Evolutionary conservation across 2,888 invertebrate genomes (phyloP).

Genomic region (Drosophila flavopinicola): DNA sequence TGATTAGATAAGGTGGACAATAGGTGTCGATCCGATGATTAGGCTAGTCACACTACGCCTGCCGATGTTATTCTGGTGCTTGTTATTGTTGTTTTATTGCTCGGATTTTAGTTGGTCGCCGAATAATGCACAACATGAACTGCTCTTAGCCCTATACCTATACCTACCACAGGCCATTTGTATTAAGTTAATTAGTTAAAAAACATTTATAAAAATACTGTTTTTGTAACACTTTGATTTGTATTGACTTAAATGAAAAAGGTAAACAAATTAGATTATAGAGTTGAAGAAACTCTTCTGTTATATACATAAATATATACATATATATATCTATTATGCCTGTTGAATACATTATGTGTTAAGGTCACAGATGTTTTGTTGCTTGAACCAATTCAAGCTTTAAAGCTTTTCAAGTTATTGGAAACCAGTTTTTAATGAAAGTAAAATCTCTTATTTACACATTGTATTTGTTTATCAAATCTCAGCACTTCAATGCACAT

Average conservation of each 20-base stretch:
- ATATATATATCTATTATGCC: not conserved
- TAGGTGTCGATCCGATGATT: slow-evolving; percentile 22
- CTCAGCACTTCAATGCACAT: not conserved
- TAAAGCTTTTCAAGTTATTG: not conserved
- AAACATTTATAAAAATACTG: not conserved
- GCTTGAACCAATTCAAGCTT: not conserved
- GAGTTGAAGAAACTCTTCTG: no score
- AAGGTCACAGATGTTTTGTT: not conserved
- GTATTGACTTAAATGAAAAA: no score
- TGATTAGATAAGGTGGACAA: slow-evolving; percentile 56
- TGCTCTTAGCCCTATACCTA: slow-evolving; percentile 6
- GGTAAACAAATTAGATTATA: no score
- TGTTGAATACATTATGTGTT: not conserved
- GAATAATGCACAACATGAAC: not conserved
- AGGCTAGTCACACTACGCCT: slow-evolving; percentile 29
- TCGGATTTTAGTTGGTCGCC: slow-evolving; percentile 1
- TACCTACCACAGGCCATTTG: not conserved
- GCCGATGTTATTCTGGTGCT: not conserved
- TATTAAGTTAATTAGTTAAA: no score
- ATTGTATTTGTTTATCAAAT: no score
- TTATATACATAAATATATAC: no score
- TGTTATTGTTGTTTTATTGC: slow-evolving; percentile 4
- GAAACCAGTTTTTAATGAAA: slow-evolving; percentile 5
- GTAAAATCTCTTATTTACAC: not conserved
- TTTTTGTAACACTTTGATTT: not conserved